Base-by-base conservation (phyloP, 2,113 vertebrate species). In the Varanus komodoensis region DNA sequence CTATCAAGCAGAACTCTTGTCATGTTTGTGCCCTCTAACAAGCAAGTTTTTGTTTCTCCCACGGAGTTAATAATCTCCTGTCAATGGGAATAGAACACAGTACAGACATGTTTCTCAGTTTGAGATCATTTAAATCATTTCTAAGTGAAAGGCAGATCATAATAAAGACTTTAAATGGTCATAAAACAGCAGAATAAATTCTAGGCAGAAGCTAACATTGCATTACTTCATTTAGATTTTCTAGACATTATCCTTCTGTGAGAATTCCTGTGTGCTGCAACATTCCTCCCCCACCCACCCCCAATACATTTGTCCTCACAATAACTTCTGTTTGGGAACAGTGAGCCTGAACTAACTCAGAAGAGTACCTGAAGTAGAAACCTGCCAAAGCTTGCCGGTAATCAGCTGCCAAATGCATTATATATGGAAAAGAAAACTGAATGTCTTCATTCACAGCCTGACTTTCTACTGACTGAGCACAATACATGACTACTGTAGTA, bases 361-460 rank as follows among this genome's bases (percentile, higher is more conserved):
- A 61, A 92, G 89, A 84, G 34, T 7, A 29, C 91, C 95, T 95
- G 93, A 91, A 91, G 92, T 94, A 96, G 91, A 93, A 96, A 95
- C 95, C 91, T 97, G 96, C 94, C 95, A 96, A 97, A 96, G 94
- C 95, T 96, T 97, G 95, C 54, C 93, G 93, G 84, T 94, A 94
- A 93, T 94, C 89, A 88, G 6, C 93, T 94, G 93, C 91, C 91
- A 90, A 93, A 95, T 34, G 87, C 82, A 93, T 92, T 94, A 91
- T 73, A 93, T 79, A 74, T 90, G 92, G 88, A 71, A 92, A 92
- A 61, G 85, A 92, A 89, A 86, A 94, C 68, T 89, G 94, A 96
- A 81, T 93, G 84, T 82, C 82, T 92, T 17, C 64, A 64, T 75
- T 87, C 87, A 74, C 8, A 77, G 21, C 89, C 67, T 27, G 1